These are phyloP conservation scores for Diogma glabrata DNA, from an alignment of 2,888 invertebrate genomes.

Conservation along the genomic window DNA sequence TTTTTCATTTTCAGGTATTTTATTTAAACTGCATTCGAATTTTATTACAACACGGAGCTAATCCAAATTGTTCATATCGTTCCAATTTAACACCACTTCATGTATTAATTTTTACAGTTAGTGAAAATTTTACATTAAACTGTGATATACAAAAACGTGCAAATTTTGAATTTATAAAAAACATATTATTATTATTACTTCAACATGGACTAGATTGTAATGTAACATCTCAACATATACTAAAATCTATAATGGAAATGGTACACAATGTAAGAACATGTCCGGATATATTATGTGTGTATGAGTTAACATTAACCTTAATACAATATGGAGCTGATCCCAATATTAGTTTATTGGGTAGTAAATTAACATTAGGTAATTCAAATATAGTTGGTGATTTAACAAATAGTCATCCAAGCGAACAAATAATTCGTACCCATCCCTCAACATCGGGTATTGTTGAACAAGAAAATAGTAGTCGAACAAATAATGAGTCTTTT, in stretches of 20 bases:
- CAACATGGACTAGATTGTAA: slow-evolving; percentile 57
- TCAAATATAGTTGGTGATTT: slow-evolving; percentile 23
- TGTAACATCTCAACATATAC: slow-evolving; percentile 53
- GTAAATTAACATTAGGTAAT: slow-evolving; percentile 33
- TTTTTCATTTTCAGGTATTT: slow-evolving; percentile 42
- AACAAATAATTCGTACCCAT: slow-evolving; percentile 17
- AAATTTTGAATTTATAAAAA: slow-evolving; percentile 59
- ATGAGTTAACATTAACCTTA: slow-evolving; percentile 55
- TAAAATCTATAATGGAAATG: slow-evolving; percentile 58
- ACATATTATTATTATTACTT: slow-evolving; percentile 49
- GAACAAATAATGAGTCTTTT: slow-evolving; percentile 21
- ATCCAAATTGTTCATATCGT: slow-evolving; percentile 59
- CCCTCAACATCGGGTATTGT: neutral
- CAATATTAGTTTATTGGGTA: slow-evolving; percentile 45
- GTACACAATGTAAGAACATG: slow-evolving; percentile 54
- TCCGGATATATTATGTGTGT: slow-evolving; percentile 55
- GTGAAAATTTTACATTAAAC: slow-evolving; percentile 56
- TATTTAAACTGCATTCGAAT: slow-evolving; percentile 59
- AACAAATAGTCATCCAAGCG: slow-evolving; percentile 11
- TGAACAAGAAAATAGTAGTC: slow-evolving; percentile 10
- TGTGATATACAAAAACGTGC: slow-evolving; percentile 53
- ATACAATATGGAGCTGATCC: slow-evolving; percentile 66
- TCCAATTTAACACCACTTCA: slow-evolving; percentile 57
- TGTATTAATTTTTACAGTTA: slow-evolving; percentile 57
- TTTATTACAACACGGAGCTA: slow-evolving; percentile 56